Evolutionary conservation across 2,888 invertebrate species (phyloP), one percentile per base, ranked within the genome.

Genomic region (Leptopilina myrica): DNA sequence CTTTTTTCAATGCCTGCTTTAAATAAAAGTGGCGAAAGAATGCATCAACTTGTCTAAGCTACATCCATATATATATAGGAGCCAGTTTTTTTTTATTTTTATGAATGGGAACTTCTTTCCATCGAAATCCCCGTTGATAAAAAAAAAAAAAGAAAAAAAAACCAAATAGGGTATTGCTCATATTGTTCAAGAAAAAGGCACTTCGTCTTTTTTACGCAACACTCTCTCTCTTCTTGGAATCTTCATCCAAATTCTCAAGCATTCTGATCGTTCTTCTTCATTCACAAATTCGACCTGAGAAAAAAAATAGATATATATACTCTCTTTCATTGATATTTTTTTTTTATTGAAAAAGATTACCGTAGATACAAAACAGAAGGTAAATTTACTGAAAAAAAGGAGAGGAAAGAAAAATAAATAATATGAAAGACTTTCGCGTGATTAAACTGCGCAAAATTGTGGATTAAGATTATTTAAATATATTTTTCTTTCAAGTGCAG

Each of bases 231-330:
- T 73, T 73, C 73, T 73, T n/a, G 26, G 73, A 73, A 73, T 73
- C 49, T 73, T 33, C 56, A n/a, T 33, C 33, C 73, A n/a, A 73
- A 33, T 73, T 73, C 73, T 73, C 73, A 73, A 33, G 73, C 73
- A 73, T 73, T 15, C 53, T 14, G 73, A 73, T 73, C 73, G 33
- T 56, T 33, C 8, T 33, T 73, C 56, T 73, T 73, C 73, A 73
- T 73, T 73, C 73, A 73, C 56, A 73, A 69, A 73, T 56, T 73
- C 73, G 33, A 73, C 73, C 56, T 56, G 73, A 73, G 56, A 73
- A 33, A 33, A 33, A 33, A 33, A 33, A 33, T 4, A 33, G 3
- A 33, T 33, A 33, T 33, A 53, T 49, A 49, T 49, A 43, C 73
- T 73, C 73, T 53, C 49, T 3, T 49, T 33, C 56, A 73, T 73